Conservation (phyloP, 1,140 invertebrate genomes). For the Fopius arisanus region DNA sequence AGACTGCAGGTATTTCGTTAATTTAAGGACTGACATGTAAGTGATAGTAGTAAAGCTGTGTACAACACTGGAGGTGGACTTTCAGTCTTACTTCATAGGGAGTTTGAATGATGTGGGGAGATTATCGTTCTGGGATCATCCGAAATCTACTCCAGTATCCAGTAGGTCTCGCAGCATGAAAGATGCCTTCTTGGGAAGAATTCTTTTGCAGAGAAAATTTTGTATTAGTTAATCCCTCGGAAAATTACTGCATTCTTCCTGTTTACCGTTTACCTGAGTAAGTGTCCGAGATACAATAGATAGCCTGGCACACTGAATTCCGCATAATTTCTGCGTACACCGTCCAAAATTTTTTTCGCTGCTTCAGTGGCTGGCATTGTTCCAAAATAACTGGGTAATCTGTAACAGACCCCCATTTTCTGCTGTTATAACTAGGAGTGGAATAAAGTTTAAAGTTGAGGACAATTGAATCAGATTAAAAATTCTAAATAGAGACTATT, state of each 20-base stretch:
- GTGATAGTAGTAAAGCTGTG: background rate
- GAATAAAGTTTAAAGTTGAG: background rate
- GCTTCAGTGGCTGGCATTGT: slow-evolving; percentile 68
- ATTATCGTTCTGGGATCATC: slow-evolving; percentile 46
- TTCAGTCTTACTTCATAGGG: background rate
- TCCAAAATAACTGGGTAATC: slow-evolving; percentile 73
- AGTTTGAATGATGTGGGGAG: background rate
- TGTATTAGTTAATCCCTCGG: background rate
- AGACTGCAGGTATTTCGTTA: background rate
- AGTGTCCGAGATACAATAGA: slow-evolving; percentile 67
- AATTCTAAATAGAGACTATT: too few relatives aligned
- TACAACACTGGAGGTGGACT: background rate
- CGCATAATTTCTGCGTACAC: slow-evolving; percentile 68
- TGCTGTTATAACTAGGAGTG: background rate
- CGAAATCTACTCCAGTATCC: slow-evolving; percentile 74
- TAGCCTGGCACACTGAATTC: slow-evolving; percentile 72
- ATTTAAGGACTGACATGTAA: background rate
- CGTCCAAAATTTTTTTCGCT: slow-evolving; percentile 68
- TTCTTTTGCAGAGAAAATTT: slow-evolving; percentile 53
- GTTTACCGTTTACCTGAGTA: slow-evolving; percentile 61
- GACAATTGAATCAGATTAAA: slow-evolving; percentile 5
- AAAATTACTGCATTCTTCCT: background rate
- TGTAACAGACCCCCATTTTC: slow-evolving; percentile 38
- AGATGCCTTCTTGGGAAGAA: slow-evolving; percentile 69
- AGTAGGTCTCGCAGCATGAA: slow-evolving; percentile 70